Evolutionary conservation across 2,797 vertebrate species (phyloP).

Genomic region (Chromis chromis): DNA sequence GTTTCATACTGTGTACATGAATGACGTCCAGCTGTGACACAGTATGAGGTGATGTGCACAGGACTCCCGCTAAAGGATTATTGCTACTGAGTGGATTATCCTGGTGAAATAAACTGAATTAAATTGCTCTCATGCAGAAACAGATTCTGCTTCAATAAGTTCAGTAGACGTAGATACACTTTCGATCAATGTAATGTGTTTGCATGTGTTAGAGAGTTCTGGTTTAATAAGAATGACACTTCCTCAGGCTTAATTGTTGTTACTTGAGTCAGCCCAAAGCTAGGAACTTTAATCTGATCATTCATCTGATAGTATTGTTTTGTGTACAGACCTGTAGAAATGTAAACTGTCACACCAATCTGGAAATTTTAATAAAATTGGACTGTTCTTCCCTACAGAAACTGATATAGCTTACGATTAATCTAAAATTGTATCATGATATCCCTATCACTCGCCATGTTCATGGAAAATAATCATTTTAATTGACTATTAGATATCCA

Average conservation of each 20-base stretch:
- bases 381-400: too few species aligned
- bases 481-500: too few species aligned
- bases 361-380: too few species aligned
- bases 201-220: constrained; percentile 9
- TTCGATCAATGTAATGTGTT: not conserved
- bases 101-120: constrained; percentile 19
- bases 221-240: constrained; percentile 1
- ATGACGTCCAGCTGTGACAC: constrained; percentile 23
- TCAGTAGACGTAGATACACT: not conserved
- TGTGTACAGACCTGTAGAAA: not conserved
- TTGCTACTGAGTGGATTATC: constrained; percentile 14
- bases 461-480: not conserved
- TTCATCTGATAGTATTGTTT: constrained; percentile 2
- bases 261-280: not conserved
- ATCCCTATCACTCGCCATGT: not conserved
- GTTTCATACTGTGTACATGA: constrained; percentile 17
- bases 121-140: constrained; percentile 8
- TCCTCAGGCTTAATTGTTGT: constrained; percentile 14
- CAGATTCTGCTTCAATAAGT: not conserved
- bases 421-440: not conserved
- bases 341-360: too few species aligned
- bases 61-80: constrained; percentile 3
- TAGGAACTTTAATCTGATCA: constrained; percentile 1
- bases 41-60: not conserved
- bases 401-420: not conserved